Evolutionary conservation across 2,888 invertebrate species (phyloP).

Genomic region (Apamea sordens): DNA sequence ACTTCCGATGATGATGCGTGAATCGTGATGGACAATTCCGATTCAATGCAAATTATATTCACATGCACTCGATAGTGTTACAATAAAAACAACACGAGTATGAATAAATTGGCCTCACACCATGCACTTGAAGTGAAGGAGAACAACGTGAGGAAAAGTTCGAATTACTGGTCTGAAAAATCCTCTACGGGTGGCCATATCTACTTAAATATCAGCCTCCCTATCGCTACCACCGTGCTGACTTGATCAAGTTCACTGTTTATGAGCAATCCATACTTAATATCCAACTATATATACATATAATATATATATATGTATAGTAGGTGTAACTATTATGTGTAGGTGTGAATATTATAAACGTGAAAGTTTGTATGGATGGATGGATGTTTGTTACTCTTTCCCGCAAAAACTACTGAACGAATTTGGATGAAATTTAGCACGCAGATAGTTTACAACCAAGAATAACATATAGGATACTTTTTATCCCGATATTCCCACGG

Average conservation of each 20-base stretch:
- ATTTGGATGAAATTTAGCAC: too few relatives aligned
- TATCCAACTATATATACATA: too few relatives aligned
- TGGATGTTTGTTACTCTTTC: too few relatives aligned
- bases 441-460: too few relatives aligned
- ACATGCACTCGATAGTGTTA: constrained; percentile 7
- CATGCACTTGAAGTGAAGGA: not conserved
- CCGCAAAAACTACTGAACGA: too few relatives aligned
- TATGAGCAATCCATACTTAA: not conserved
- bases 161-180: not conserved
- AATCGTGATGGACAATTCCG: not conserved
- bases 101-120: constrained; percentile 6
- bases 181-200: not conserved
- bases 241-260: not conserved
- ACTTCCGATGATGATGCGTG: not conserved
- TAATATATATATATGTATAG: too few relatives aligned
- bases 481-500: too few relatives aligned
- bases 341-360: too few relatives aligned
- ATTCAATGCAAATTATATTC: constrained; percentile 21
- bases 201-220: too few relatives aligned
- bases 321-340: too few relatives aligned
- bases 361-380: too few relatives aligned
- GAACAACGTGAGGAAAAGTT: not conserved
- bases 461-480: too few relatives aligned
- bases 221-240: not conserved
- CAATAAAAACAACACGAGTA: constrained; percentile 7